Evolutionary conservation across 2,113 vertebrate genomes (phyloP), one percentile per base, ranked within the genome.

Genomic region (Mystacornis crossleyi): DNA sequence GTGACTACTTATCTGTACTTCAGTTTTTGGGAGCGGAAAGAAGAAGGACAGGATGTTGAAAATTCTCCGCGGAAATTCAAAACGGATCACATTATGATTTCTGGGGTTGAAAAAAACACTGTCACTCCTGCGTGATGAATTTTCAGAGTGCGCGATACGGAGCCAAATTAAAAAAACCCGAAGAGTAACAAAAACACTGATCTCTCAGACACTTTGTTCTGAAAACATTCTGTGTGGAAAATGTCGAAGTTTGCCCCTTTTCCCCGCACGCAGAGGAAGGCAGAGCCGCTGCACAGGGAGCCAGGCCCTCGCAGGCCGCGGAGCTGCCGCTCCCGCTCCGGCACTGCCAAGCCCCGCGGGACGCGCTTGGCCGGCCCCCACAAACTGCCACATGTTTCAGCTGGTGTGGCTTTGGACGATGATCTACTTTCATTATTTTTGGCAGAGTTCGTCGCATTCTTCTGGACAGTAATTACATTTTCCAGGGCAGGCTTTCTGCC

Each of bases 401-500:
- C 95, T 93, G 95, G 23, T 67, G 92, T 64, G 88, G 47, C 86
- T 96, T 42, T 79, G 92, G 88, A 93, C 31, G 4, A 18, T 79
- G 80, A 95, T 90, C 93, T 40, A 74, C 82, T 96, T 83, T 66
- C 72, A 71, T 74, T 71, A 93, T 94, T 95, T 96, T 90, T 96
- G 96, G 96, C 96, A 96, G 65, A 50, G 82, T 81, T n/a, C 18
- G 13, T 79, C 1, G 0, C 91, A 93, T 90, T 95, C 95, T 96
- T 96, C 86, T 89, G 90, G 95, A 90, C 51, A 71, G 95, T 92
- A 97, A 96, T 96, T 94, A 96, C 96, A 94, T 95, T 97, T 96
- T 94, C 95, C 96, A 94, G 72, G 75, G 86, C 82, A 79, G 96
- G 96, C 88, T 96, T 83, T 86, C 92, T 96, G 96, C 95, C 96